Conservation (phyloP, 2,888 invertebrate species). For the Drosophila paramelanica region DNA sequence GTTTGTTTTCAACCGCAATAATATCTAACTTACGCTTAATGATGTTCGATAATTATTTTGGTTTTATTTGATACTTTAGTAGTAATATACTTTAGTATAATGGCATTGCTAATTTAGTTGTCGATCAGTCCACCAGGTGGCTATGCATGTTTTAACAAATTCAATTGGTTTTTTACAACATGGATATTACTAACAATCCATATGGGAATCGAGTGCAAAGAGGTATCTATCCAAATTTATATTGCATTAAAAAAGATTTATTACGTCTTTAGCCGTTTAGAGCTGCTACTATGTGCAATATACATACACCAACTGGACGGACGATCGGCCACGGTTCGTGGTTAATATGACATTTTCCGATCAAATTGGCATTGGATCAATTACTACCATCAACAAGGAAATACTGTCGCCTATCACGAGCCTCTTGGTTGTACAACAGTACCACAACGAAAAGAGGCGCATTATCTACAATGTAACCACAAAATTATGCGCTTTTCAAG, state of each 20-base stretch:
- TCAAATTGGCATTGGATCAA: constrained; percentile 54
- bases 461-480: constrained; percentile 69
- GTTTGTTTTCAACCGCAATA: constrained; percentile 30
- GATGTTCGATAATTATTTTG: constrained; percentile 22
- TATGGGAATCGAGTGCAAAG: constrained; percentile 35
- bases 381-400: constrained; percentile 63
- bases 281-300: constrained; percentile 57
- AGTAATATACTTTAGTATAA: constrained; percentile 13
- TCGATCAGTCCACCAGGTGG: background rate
- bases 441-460: constrained; percentile 35
- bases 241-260: background rate
- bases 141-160: constrained; percentile 19
- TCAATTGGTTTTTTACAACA: background rate
- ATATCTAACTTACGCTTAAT: constrained; percentile 22
- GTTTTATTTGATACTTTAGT: background rate
- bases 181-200: constrained; percentile 14
- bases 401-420: constrained; percentile 53
- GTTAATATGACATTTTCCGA: constrained; percentile 75
- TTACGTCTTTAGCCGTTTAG: constrained; percentile 32
- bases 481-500: constrained; percentile 57
- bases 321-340: constrained; percentile 58
- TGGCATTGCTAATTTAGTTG: constrained; percentile 6
- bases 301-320: constrained; percentile 66
- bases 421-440: constrained; percentile 49
- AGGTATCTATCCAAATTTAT: constrained; percentile 16